phyloP scores from a whole-genome alignment of 23 tunicate genomes.

The Trididemnum miniatum region DNA sequence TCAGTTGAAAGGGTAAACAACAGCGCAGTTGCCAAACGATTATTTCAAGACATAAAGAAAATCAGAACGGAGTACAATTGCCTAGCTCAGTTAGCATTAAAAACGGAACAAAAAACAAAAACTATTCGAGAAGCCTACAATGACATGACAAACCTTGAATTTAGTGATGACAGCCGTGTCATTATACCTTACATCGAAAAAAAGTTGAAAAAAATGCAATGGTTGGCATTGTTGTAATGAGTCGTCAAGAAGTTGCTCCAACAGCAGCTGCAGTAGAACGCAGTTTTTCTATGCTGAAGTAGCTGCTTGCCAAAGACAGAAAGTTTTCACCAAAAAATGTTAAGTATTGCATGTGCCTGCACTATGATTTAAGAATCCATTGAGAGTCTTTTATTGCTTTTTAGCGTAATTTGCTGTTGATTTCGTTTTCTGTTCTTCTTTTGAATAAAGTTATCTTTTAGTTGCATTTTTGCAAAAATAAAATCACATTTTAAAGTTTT shows the following conservation, averaged over 20 bases:
- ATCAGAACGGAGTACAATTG: conserved; percentile 1
- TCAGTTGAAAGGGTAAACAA: conserved; percentile 3
- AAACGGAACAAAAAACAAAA: not conserved
- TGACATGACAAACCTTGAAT: not conserved
- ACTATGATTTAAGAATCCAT: not conserved
- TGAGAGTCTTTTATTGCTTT: not conserved
- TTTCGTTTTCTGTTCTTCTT: not conserved
- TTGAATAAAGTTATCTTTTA: conserved; percentile 13
- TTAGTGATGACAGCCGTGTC: conserved; percentile 8
- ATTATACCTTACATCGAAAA: too few species aligned
- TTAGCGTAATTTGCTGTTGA: not conserved
- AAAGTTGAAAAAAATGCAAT: not conserved
- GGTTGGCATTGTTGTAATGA: not conserved
- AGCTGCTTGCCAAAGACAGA: conserved; percentile 28
- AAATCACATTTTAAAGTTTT: not conserved
- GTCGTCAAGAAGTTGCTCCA: conserved; percentile 20
- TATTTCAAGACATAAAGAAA: not conserved
- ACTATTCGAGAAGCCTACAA: not conserved
- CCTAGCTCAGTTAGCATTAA: not conserved
- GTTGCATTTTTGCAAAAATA: conserved; percentile 4
- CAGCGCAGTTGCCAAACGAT: not conserved
- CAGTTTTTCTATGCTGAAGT: conserved; percentile 24
- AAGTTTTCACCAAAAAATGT: conserved; percentile 7
- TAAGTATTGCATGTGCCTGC: not conserved
- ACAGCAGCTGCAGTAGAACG: conserved; percentile 25